Evolutionary conservation across 2,888 invertebrate species (phyloP).

Genomic region (Pheosia tremula): DNA sequence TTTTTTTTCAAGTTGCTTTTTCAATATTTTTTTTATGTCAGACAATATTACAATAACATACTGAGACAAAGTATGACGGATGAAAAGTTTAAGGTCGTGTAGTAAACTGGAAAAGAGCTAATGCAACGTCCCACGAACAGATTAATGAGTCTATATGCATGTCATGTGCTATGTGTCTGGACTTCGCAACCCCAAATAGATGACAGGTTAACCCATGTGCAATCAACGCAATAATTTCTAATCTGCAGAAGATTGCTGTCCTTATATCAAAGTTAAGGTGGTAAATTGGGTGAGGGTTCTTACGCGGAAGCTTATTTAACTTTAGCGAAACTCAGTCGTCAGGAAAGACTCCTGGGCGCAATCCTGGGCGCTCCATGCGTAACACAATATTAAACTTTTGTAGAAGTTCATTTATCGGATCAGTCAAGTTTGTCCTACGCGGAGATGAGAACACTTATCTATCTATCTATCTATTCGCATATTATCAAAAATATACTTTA

Average conservation of each 20-base stretch:
- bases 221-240: slow-evolving; percentile 3
- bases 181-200: background rate
- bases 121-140: no score
- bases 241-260: slow-evolving; percentile 15
- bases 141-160: no score
- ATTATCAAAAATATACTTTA: no score
- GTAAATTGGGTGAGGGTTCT: slow-evolving; percentile 51
- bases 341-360: slow-evolving; percentile 43
- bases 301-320: slow-evolving; percentile 57
- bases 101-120: no score
- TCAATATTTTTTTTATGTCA: no score
- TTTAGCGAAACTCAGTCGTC: slow-evolving; percentile 49
- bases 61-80: no score
- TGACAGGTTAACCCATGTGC: background rate
- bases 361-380: slow-evolving; percentile 42
- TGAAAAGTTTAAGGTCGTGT: no score
- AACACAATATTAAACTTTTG: slow-evolving; percentile 48
- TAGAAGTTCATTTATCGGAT: slow-evolving; percentile 48
- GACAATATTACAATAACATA: no score
- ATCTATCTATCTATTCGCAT: no score
- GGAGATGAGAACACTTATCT: background rate
- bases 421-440: slow-evolving; percentile 34
- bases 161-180: no score
- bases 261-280: slow-evolving; percentile 27
- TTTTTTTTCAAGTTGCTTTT: no score